Conservation (phyloP, 2,797 vertebrate genomes). For the Gadopsis marmoratus region DNA sequence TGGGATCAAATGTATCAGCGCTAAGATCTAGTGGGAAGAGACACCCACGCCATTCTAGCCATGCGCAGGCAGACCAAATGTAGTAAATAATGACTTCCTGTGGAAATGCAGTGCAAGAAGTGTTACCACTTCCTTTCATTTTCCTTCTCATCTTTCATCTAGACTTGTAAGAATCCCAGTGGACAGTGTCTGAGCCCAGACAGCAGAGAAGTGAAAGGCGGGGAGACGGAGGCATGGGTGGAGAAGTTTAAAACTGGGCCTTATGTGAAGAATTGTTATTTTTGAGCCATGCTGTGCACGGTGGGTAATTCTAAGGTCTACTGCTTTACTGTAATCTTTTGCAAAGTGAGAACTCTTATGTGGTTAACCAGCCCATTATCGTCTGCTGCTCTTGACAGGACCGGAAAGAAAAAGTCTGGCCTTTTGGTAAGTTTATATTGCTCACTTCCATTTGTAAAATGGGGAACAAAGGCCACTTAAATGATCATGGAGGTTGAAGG, state of each 20-base stretch:
- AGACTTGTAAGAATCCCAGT: conserved; percentile 43
- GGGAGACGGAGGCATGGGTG: conserved; percentile 38
- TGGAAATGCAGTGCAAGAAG: conserved; percentile 59
- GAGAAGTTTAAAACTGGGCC: conserved; percentile 41
- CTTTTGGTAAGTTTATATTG: not conserved
- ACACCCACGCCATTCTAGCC: conserved; percentile 64
- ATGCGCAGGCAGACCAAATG: conserved; percentile 38
- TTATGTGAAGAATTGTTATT: conserved; percentile 42
- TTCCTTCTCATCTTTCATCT: conserved; percentile 62
- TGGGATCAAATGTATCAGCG: conserved; percentile 60
- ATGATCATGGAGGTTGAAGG: not conserved
- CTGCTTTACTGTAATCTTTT: conserved; percentile 46
- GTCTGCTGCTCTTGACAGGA: conserved; percentile 21
- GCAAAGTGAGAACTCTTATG: conserved; percentile 47
- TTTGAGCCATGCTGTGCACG: conserved; percentile 26
- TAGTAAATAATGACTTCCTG: conserved; percentile 79
- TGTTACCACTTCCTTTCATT: conserved; percentile 66
- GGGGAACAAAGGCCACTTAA: not conserved
- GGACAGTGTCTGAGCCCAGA: conserved; percentile 27
- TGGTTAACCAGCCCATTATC: conserved; percentile 46
- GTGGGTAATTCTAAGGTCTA: conserved; percentile 36
- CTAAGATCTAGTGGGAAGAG: conserved; percentile 50
- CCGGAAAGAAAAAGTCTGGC: conserved; percentile 5
- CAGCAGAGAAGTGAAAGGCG: conserved; percentile 13
- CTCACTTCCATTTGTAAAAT: not conserved